A percentile compares a stretch with the other conserved stretches of the same genome.
These are phyloP conservation scores for Potorous gilbertii DNA, from an alignment of 2,797 vertebrate genomes.

Conservation along the genomic window DNA sequence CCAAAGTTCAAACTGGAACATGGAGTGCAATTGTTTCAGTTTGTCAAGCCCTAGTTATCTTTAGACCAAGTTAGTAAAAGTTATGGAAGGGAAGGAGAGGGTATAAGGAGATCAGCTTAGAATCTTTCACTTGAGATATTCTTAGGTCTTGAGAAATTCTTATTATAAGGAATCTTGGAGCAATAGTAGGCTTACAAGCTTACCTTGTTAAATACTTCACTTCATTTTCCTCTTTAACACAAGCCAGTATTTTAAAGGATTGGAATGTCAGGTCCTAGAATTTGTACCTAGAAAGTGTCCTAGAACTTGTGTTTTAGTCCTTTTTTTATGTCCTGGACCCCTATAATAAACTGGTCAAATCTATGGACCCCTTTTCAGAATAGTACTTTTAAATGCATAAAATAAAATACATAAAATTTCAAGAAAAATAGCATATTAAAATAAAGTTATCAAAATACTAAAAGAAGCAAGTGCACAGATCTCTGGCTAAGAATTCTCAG, in stretches of 20 bases:
- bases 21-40: background rate
- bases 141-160: background rate
- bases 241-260: background rate
- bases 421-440: background rate
- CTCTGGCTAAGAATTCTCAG: background rate
- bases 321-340: background rate
- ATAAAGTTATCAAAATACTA: background rate
- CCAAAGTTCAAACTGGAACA: background rate
- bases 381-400: background rate
- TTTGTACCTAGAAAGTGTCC: background rate
- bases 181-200: background rate
- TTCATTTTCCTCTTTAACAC: background rate
- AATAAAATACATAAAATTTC: background rate
- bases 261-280: background rate
- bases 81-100: background rate
- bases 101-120: background rate
- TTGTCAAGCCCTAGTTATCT: background rate
- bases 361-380: background rate
- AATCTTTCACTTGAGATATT: background rate
- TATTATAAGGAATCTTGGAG: background rate
- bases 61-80: background rate
- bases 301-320: background rate
- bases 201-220: background rate
- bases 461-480: background rate
- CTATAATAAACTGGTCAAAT: background rate